phyloP scores from a whole-genome alignment of 2,113 vertebrate species.

The Pseudolaguvia tuberculata region DNA sequence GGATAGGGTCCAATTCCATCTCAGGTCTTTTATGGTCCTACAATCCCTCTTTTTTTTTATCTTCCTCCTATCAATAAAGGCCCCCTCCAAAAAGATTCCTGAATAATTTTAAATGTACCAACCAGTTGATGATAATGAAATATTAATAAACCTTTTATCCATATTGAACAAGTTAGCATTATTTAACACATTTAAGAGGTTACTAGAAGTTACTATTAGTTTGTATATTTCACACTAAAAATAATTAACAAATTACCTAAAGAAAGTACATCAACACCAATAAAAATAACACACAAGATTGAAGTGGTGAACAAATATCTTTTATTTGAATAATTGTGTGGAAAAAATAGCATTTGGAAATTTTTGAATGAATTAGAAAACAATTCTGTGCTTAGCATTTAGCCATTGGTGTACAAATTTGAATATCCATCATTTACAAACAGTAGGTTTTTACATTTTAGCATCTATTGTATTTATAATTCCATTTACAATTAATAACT shows the following conservation, averaged over 20 bases:
- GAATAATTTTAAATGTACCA: too few species aligned
- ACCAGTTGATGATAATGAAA: background rate
- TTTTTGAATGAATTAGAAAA: slow-evolving; percentile 19
- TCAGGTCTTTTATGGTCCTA: too few species aligned
- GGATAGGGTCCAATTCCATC: too few species aligned
- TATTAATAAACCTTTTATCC: background rate
- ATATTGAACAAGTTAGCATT: background rate
- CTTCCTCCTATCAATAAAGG: too few species aligned
- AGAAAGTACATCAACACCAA: background rate
- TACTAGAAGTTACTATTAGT: background rate
- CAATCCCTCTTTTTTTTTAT: too few species aligned
- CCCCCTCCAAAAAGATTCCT: too few species aligned
- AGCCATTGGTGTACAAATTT: background rate
- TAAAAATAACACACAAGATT: slow-evolving; percentile 2
- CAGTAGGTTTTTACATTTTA: too few species aligned
- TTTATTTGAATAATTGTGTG: slow-evolving; percentile 36
- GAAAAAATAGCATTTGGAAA: slow-evolving; percentile 38
- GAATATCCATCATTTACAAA: background rate
- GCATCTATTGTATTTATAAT: too few species aligned
- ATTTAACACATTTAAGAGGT: background rate
- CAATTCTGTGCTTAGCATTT: background rate
- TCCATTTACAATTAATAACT: too few species aligned
- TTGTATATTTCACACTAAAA: background rate
- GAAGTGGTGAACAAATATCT: slow-evolving; percentile 23
- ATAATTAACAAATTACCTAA: background rate